These are phyloP conservation scores for Mylabris sibirica DNA, from an alignment of 2,888 invertebrate species.

Conservation along the genomic window DNA sequence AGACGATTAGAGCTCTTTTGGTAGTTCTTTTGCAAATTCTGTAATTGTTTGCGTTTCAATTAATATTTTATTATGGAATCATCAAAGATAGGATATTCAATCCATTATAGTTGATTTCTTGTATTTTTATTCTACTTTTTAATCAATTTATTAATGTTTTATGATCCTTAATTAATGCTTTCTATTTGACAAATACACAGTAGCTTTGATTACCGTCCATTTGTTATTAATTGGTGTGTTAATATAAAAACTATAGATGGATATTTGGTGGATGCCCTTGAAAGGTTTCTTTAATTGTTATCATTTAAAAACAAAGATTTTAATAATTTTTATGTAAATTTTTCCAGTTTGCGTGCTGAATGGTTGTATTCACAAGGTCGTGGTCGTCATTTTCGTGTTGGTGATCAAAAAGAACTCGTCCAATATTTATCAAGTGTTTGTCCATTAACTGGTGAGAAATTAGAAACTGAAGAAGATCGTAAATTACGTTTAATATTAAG, in stretches of 20 bases:
- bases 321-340: constrained; percentile 11
- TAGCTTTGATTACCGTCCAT: constrained; percentile 91
- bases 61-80: no score
- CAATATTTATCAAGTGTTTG: constrained; percentile 86
- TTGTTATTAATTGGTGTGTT: constrained; percentile 93
- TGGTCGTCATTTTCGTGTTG: constrained; percentile 85
- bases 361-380: constrained; percentile 96
- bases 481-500: constrained; percentile 85
- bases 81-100: no score
- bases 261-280: constrained; percentile 86
- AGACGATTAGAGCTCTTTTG: no score
- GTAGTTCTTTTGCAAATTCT: no score
- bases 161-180: constrained; percentile 33
- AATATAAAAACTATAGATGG: constrained; percentile 88
- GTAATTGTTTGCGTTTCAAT: no score
- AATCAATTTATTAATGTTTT: no score
- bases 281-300: constrained; percentile 71
- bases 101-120: no score
- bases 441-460: constrained; percentile 81
- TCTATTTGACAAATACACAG: constrained; percentile 68
- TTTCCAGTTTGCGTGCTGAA: constrained; percentile 84
- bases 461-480: constrained; percentile 86
- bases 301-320: no score
- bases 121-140: no score
- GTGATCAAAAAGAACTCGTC: constrained; percentile 82